A percentile compares a stretch with the other conserved stretches of the same genome.
phyloP scores from a whole-genome alignment of 2,888 invertebrate species.

The Nudaria mundana region DNA sequence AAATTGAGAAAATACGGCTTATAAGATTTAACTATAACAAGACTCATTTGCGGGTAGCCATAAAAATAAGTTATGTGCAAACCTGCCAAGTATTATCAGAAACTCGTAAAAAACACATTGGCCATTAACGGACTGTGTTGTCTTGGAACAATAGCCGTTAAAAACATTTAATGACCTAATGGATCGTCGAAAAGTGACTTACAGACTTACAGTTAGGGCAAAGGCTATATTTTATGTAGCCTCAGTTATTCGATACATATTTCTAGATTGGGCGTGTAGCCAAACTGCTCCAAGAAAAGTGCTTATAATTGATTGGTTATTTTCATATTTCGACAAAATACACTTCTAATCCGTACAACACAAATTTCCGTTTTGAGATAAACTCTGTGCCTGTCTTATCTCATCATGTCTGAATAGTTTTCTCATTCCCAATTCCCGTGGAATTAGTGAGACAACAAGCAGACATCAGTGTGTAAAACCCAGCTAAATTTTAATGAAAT shows the following conservation, averaged over 20 bases:
- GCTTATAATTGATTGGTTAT: slow-evolving; percentile 22
- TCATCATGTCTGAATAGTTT: no score
- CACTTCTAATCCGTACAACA: no score
- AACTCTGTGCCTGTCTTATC: no score
- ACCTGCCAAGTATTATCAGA: background rate
- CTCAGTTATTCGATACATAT: slow-evolving; percentile 9
- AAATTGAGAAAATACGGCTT: no score
- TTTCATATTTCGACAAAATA: no score
- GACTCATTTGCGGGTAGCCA: no score
- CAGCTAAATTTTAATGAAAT: no score
- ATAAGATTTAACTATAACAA: no score
- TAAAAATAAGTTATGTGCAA: background rate
- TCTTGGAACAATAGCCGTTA: slow-evolving; percentile 16
- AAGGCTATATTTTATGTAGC: slow-evolving; percentile 22
- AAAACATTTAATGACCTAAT: slow-evolving; percentile 28
- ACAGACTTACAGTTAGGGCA: slow-evolving; percentile 23
- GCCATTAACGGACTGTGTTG: slow-evolving; percentile 1
- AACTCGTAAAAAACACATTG: background rate
- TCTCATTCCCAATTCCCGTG: no score
- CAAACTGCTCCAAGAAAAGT: slow-evolving; percentile 19
- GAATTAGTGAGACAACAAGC: no score
- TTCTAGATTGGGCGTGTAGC: slow-evolving; percentile 22
- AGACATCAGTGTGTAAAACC: no score
- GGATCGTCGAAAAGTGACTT: slow-evolving; percentile 20
- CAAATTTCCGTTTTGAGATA: no score